Percentiles rank a stretch among this genome's conserved stretches.
These are phyloP conservation scores for Paedocypris micromegethes DNA, from an alignment of 2,797 vertebrate species.

Conservation along the genomic window DNA sequence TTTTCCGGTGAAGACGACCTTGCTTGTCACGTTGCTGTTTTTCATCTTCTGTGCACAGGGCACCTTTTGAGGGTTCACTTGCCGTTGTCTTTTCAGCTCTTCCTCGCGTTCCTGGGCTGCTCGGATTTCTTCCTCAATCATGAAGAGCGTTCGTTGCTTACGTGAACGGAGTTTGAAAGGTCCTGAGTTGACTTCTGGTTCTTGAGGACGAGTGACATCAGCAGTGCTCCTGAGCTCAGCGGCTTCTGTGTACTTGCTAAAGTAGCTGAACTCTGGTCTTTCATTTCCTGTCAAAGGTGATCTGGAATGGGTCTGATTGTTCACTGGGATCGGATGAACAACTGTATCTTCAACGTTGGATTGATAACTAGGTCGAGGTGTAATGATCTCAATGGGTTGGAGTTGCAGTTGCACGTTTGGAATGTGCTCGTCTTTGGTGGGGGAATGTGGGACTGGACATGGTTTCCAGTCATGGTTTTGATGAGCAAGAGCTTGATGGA, in stretches of 20 bases:
- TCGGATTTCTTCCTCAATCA: constrained; percentile 98
- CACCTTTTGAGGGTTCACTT: constrained; percentile 64
- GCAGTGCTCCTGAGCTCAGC: constrained; percentile 93
- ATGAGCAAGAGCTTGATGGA: constrained; percentile 85
- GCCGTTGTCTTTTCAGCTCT: constrained; percentile 87
- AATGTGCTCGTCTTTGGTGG: constrained; percentile 42
- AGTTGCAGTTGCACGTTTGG: constrained; percentile 22
- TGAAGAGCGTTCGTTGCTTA: constrained; percentile 92
- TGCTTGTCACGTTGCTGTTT: constrained; percentile 73
- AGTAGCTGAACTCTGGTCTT: constrained; percentile 86
- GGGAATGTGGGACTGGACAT: constrained; percentile 42
- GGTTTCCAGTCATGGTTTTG: constrained; percentile 67
- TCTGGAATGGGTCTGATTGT: constrained; percentile 51
- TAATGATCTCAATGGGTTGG: constrained; percentile 30
- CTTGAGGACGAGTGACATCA: constrained; percentile 71
- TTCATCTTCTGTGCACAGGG: constrained; percentile 66
- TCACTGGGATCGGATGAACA: constrained; percentile 27
- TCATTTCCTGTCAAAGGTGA: constrained; percentile 62
- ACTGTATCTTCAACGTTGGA: no score
- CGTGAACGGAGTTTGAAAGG: constrained; percentile 92
- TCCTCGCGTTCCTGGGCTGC: constrained; percentile 93
- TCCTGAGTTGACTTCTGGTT: constrained; percentile 78
- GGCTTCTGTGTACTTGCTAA: constrained; percentile 95
- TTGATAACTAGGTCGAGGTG: constrained; percentile 3
- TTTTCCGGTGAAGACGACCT: constrained; percentile 72